Evolutionary conservation across 2,888 invertebrate genomes (phyloP).

Genomic region (Himalopsyche kuldschensis): DNA sequence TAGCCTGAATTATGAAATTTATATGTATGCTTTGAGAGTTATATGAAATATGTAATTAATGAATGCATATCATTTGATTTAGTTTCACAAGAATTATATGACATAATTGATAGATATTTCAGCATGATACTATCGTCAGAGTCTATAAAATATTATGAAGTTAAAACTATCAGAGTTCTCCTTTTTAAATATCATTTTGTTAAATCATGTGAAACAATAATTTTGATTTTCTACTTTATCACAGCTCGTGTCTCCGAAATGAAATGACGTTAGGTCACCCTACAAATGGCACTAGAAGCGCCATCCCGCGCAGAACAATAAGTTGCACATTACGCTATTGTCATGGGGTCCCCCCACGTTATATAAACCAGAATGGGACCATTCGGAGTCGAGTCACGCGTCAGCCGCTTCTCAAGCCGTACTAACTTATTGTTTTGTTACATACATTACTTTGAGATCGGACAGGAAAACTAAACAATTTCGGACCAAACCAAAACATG

Average conservation of each 20-base stretch:
- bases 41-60: too few relatives aligned
- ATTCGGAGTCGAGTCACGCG: slow-evolving; percentile 35
- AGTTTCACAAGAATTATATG: too few relatives aligned
- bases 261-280: background rate
- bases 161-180: too few relatives aligned
- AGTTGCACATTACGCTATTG: slow-evolving; percentile 27
- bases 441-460: slow-evolving; percentile 35
- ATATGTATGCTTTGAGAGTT: too few relatives aligned
- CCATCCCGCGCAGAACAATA: slow-evolving; percentile 15
- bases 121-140: too few relatives aligned
- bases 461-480: background rate
- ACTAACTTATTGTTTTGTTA: slow-evolving; percentile 38
- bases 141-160: too few relatives aligned
- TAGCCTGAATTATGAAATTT: too few relatives aligned
- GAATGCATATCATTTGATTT: too few relatives aligned
- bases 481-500: background rate
- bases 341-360: slow-evolving; percentile 31
- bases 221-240: background rate
- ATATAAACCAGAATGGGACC: slow-evolving; percentile 28
- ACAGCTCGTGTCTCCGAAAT: background rate
- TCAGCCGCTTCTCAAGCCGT: slow-evolving; percentile 6
- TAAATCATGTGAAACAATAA: background rate
- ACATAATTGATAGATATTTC: too few relatives aligned
- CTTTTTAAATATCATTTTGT: too few relatives aligned
- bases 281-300: background rate